Evolutionary conservation across 2,797 vertebrate genomes (phyloP).

Genomic region (Coregonus sp.): DNA sequence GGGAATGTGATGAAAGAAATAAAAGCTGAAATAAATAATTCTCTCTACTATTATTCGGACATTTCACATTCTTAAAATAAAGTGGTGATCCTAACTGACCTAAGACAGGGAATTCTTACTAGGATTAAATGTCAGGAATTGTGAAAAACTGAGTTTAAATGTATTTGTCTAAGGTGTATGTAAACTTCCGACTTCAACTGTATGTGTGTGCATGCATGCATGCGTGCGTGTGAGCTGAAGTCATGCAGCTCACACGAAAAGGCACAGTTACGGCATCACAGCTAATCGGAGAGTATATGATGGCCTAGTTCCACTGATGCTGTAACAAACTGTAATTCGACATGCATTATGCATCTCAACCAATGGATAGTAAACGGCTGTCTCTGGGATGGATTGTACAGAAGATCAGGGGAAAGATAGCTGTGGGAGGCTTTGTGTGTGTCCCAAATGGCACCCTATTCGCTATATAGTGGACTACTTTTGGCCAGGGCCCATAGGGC

Average conservation of each 20-base stretch:
- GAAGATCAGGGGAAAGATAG: background rate
- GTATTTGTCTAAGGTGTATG: too few species aligned
- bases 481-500: background rate
- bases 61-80: too few species aligned
- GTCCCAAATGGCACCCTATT: background rate
- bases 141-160: too few species aligned
- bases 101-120: too few species aligned
- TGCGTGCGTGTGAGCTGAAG: too few species aligned
- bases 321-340: background rate
- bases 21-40: too few species aligned
- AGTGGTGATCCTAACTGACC: too few species aligned
- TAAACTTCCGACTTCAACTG: too few species aligned
- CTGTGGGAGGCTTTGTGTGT: background rate
- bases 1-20: too few species aligned
- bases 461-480: background rate
- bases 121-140: too few species aligned
- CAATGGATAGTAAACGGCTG: background rate
- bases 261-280: background rate
- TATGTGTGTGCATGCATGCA: too few species aligned
- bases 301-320: conserved; percentile 1
- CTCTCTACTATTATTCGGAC: too few species aligned
- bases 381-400: background rate
- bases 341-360: background rate
- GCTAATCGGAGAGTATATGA: background rate
- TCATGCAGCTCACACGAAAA: background rate